phyloP scores from a whole-genome alignment of 2,888 invertebrate species.

The Nebria salina region DNA sequence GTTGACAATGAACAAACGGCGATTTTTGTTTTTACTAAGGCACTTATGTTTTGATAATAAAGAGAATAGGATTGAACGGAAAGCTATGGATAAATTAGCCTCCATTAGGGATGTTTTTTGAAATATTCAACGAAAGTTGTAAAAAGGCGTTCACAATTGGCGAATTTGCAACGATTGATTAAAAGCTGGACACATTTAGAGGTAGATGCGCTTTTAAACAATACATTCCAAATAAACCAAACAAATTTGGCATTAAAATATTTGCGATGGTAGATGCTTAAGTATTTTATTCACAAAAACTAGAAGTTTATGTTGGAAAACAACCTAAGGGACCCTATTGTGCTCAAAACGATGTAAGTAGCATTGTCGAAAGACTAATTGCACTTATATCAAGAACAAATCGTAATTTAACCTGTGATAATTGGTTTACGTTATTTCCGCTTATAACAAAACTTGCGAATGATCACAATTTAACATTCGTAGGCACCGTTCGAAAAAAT shows the following conservation, averaged over 20 bases:
- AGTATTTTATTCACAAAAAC: conserved; percentile 6
- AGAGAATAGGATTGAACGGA: conserved; percentile 45
- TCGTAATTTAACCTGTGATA: conserved; percentile 14
- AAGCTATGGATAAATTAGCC: conserved; percentile 27
- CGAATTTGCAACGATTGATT: conserved; percentile 52
- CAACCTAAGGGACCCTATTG: conserved; percentile 51
- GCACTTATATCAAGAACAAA: conserved; percentile 32
- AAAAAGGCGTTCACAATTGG: conserved; percentile 50
- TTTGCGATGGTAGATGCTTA: conserved; percentile 17
- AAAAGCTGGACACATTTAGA: conserved; percentile 42
- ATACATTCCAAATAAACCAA: conserved; percentile 32
- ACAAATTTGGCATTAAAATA: conserved; percentile 33
- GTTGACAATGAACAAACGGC: conserved; percentile 49
- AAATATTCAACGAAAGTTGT: conserved; percentile 54
- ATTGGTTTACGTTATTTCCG: neutral
- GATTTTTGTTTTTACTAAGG: conserved; percentile 48
- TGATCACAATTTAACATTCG: conserved; percentile 1
- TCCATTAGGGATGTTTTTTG: conserved; percentile 49
- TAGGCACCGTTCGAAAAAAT: conserved; percentile 7
- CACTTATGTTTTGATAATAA: conserved; percentile 50
- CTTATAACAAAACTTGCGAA: neutral
- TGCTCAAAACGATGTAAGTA: conserved; percentile 38
- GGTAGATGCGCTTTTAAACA: conserved; percentile 32
- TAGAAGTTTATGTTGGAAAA: conserved; percentile 27
- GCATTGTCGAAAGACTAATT: conserved; percentile 37